A percentile compares a stretch with the other conserved stretches of the same genome.
Conservation (phyloP, 2,797 vertebrate genomes). For the Etheostoma nigrum region DNA sequence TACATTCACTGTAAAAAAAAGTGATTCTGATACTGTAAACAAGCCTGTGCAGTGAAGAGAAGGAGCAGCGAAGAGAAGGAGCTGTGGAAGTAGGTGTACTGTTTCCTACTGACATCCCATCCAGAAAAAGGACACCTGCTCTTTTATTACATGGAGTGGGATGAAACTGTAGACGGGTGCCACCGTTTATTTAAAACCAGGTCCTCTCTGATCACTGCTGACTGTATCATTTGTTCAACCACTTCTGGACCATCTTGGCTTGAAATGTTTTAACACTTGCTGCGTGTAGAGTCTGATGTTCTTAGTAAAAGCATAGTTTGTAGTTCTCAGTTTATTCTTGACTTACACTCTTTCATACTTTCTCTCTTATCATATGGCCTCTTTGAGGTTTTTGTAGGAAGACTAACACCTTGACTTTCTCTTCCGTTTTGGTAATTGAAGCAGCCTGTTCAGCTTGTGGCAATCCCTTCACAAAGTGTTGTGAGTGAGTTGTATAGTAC, state of each 20-base stretch:
- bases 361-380: background rate
- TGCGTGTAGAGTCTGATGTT: background rate
- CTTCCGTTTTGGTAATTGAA: background rate
- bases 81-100: background rate
- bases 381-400: background rate
- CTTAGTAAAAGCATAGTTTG: too few species aligned
- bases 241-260: too few species aligned
- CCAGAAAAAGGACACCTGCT: slow-evolving; percentile 23
- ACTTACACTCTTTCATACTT: too few species aligned
- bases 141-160: slow-evolving; percentile 28
- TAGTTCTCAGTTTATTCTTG: too few species aligned
- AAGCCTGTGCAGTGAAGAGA: background rate
- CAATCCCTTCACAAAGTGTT: too few species aligned
- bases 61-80: background rate
- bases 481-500: too few species aligned
- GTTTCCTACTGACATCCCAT: slow-evolving; percentile 10
- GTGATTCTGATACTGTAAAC: background rate
- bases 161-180: slow-evolving; percentile 24
- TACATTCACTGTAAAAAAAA: too few species aligned
- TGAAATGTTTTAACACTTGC: background rate
- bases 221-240: too few species aligned
- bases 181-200: slow-evolving; percentile 32
- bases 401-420: background rate
- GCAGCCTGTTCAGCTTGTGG: background rate
- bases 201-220: background rate